Evolutionary conservation across 1,140 invertebrate species (phyloP).

Genomic region (Panagrolaimus sp.): DNA sequence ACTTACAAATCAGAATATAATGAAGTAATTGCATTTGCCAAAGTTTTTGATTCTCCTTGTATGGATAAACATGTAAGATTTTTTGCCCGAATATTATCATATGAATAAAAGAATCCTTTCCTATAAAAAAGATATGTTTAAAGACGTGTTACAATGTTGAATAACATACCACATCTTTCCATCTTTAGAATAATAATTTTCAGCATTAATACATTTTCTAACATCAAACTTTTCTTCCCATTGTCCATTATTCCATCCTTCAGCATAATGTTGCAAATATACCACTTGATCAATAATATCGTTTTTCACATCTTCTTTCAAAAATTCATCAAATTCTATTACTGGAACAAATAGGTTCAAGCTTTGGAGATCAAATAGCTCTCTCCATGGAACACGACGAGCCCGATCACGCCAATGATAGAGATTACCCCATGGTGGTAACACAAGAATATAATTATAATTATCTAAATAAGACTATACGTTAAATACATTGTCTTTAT

Average conservation of each 20-base stretch:
- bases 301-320: constrained; percentile 63
- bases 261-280: constrained; percentile 76
- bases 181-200: constrained; percentile 53
- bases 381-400: constrained; percentile 67
- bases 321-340: constrained; percentile 77
- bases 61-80: constrained; percentile 73
- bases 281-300: constrained; percentile 71
- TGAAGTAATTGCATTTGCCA: constrained; percentile 60
- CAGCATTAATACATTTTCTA: constrained; percentile 60
- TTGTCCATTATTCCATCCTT: constrained; percentile 74
- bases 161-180: constrained; percentile 37
- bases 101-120: constrained; percentile 66
- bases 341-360: constrained; percentile 75
- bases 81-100: constrained; percentile 65
- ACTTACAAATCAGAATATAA: constrained; percentile 17
- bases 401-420: constrained; percentile 76
- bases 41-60: constrained; percentile 70
- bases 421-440: constrained; percentile 81
- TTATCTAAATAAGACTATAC: constrained; percentile 34
- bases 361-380: constrained; percentile 79
- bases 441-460: constrained; percentile 63
- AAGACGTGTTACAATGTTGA: constrained; percentile 14
- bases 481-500: no score
- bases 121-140: constrained; percentile 43
- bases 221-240: constrained; percentile 77